Percentiles rank a stretch among this genome's conserved stretches.
Conservation (phyloP, 1,140 invertebrate genomes). For the Nautilus pompilius region DNA sequence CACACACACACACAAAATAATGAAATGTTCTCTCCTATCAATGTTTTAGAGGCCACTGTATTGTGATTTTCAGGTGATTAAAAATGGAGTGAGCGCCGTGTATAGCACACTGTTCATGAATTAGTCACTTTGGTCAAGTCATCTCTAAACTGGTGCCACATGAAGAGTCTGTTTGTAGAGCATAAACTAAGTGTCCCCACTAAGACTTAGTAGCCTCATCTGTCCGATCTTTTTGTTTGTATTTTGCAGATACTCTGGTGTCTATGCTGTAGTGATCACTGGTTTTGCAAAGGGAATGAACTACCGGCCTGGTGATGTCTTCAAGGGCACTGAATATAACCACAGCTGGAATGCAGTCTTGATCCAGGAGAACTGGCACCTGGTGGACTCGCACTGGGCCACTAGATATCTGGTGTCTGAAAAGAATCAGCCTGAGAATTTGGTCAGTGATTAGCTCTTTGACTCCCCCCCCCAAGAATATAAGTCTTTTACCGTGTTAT, state of each 20-base stretch:
- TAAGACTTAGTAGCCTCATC: neutral
- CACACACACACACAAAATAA: no score
- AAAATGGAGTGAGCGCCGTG: no score
- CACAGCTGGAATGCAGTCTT: conserved; percentile 56
- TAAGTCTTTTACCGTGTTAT: no score
- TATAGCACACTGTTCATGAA: no score
- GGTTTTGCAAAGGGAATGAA: conserved; percentile 98
- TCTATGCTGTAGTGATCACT: conserved; percentile 98
- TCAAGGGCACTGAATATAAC: conserved; percentile 50
- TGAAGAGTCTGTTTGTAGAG: no score
- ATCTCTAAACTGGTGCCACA: no score
- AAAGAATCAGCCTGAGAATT: conserved; percentile 51
- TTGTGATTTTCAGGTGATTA: no score
- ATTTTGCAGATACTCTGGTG: conserved; percentile 80
- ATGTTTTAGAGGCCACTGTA: no score
- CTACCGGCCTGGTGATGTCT: conserved; percentile 79
- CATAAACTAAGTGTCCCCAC: no score
- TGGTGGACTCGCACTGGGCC: conserved; percentile 56
- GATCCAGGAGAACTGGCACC: conserved; percentile 54
- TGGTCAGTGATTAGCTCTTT: conserved; percentile 32
- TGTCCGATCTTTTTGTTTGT: conserved; percentile 27
- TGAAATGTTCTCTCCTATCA: no score
- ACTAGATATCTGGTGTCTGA: conserved; percentile 52
- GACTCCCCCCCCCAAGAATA: no score
- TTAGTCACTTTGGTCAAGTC: no score